Evolutionary conservation across 2,888 invertebrate species (phyloP).

Genomic region (Drosophila multiciliata): DNA sequence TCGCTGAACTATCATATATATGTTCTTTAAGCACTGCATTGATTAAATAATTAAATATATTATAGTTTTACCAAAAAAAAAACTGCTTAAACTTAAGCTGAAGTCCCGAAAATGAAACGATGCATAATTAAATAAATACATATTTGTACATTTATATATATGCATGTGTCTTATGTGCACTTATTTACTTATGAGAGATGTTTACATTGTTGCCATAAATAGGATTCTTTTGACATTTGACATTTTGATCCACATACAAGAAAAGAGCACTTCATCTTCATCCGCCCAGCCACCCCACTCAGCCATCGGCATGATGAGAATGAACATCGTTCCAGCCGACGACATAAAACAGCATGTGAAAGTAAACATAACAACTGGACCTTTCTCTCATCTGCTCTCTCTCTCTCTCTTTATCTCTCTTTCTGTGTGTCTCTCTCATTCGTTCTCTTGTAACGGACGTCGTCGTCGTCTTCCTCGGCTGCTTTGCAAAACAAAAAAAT

Average conservation of each 20-base stretch:
- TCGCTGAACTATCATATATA: background rate
- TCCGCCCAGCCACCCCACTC: background rate
- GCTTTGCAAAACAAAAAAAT: slow-evolving; percentile 69
- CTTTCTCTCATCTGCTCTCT: slow-evolving; percentile 6
- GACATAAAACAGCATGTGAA: slow-evolving; percentile 39
- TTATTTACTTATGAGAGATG: background rate
- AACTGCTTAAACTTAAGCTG: background rate
- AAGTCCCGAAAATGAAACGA: background rate
- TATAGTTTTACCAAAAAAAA: background rate
- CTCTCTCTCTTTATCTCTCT: background rate
- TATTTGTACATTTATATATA: background rate
- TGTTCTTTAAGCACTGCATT: background rate
- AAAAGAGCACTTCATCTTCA: slow-evolving; percentile 8
- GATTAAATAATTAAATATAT: background rate
- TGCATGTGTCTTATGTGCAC: background rate
- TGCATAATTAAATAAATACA: background rate
- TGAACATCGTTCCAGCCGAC: slow-evolving; percentile 43
- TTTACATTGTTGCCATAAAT: slow-evolving; percentile 45
- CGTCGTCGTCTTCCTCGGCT: slow-evolving; percentile 17
- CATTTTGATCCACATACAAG: slow-evolving; percentile 49
- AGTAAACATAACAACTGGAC: slow-evolving; percentile 59
- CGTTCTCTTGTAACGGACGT: slow-evolving; percentile 5
- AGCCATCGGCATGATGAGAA: slow-evolving; percentile 13
- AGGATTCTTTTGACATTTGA: slow-evolving; percentile 33
- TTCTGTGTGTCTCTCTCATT: background rate